phyloP scores from a whole-genome alignment of 2,113 vertebrate species.

The Myotis lucifugus region DNA sequence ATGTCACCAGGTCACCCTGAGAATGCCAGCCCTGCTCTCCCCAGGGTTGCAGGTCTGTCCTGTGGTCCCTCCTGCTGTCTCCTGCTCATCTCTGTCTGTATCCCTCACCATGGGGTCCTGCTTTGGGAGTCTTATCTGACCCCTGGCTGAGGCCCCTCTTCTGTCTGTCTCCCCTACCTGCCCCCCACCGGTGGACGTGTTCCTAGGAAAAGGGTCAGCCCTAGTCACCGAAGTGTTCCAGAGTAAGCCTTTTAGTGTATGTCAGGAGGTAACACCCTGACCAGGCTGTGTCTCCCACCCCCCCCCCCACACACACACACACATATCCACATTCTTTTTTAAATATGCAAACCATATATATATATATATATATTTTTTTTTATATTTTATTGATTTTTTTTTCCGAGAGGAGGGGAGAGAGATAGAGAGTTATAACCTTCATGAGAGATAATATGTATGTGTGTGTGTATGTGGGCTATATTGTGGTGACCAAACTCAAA shows the following conservation, averaged over 20 bases:
- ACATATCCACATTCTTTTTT: too few relatives aligned
- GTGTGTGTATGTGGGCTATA: too few relatives aligned
- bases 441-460: too few relatives aligned
- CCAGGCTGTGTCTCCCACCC: neutral
- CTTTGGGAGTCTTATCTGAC: neutral
- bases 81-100: neutral
- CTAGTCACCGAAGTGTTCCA: neutral
- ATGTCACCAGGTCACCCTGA: neutral
- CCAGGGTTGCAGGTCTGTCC: rapidly evolving
- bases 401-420: too few relatives aligned
- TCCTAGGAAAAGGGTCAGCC: neutral
- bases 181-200: neutral
- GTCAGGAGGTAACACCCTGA: neutral
- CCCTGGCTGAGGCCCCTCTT: neutral
- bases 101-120: too few relatives aligned
- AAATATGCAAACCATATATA: too few relatives aligned
- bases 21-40: neutral
- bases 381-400: too few relatives aligned
- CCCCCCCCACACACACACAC: neutral
- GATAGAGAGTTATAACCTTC: too few relatives aligned
- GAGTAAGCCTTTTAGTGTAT: neutral
- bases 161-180: neutral
- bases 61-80: neutral
- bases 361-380: too few relatives aligned
- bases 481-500: too few relatives aligned